Evolutionary conservation across 2,797 vertebrate genomes (phyloP).

Genomic region (Enoplosus armatus): DNA sequence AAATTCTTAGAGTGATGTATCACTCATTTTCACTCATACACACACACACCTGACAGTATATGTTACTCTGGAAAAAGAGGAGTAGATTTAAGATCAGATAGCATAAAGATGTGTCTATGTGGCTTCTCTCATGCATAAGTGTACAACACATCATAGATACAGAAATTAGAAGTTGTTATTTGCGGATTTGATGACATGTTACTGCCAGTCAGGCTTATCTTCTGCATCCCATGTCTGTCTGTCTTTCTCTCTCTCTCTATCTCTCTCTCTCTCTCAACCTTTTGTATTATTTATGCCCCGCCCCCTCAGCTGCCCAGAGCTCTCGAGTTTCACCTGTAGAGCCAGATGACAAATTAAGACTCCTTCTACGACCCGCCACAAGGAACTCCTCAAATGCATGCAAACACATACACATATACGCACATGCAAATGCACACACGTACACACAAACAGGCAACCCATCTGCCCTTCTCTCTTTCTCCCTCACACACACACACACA

Average conservation of each 20-base stretch:
- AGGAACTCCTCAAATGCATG: conserved; percentile 69
- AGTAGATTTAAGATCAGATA: conserved; percentile 33
- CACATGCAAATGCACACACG: conserved; percentile 28
- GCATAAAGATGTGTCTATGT: neutral
- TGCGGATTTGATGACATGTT: conserved; percentile 39
- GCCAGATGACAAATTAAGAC: conserved; percentile 87
- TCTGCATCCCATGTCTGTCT: conserved; percentile 49
- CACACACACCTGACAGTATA: conserved; percentile 10
- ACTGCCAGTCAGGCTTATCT: conserved; percentile 53
- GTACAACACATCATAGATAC: neutral
- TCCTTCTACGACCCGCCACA: conserved; percentile 77
- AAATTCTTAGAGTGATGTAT: conserved; percentile 29
- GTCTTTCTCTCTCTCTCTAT: conserved; percentile 43
- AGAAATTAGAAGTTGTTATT: conserved; percentile 22
- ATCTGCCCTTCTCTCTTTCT: conserved; percentile 55
- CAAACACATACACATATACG: conserved; percentile 37
- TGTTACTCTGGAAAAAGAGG: conserved; percentile 20
- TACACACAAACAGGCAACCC: conserved; percentile 26
- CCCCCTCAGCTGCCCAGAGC: conserved; percentile 72
- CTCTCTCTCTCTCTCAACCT: conserved; percentile 60
- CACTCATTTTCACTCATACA: conserved; percentile 4
- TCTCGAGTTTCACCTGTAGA: conserved; percentile 82
- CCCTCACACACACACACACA: conserved; percentile 32
- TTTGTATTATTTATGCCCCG: conserved; percentile 85
- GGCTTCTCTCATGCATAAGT: neutral